Percentiles rank a stretch among this genome's conserved stretches.
Evolutionary conservation across 1,140 invertebrate species (phyloP).

Genomic region (Drosophila kikkawai): DNA sequence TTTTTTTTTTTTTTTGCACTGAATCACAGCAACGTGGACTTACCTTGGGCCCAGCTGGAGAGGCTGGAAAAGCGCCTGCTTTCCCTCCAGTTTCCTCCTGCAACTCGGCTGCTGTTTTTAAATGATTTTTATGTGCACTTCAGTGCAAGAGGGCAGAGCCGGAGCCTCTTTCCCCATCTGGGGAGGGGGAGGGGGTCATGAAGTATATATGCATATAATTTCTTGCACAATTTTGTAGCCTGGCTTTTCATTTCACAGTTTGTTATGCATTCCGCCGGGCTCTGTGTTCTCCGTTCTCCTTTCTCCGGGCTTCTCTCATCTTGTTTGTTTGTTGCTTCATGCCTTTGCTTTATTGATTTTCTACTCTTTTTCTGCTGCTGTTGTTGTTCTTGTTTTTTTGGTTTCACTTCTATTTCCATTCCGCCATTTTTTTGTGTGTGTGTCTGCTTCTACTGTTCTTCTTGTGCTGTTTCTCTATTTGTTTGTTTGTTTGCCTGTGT

Average conservation of each 20-base stretch:
- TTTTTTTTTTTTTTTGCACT: slow-evolving; percentile 28
- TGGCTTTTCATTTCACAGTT: slow-evolving; percentile 58
- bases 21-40: slow-evolving; percentile 57
- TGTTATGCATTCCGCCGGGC: slow-evolving; percentile 49
- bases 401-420: slow-evolving; percentile 56
- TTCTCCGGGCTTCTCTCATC: slow-evolving; percentile 39
- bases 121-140: slow-evolving; percentile 82
- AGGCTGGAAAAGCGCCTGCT: slow-evolving; percentile 27
- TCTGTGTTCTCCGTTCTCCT: slow-evolving; percentile 18
- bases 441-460: slow-evolving; percentile 12
- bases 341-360: slow-evolving; percentile 55
- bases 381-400: slow-evolving; percentile 14
- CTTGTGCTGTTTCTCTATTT: slow-evolving; percentile 40
- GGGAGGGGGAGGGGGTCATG: background rate
- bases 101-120: slow-evolving; percentile 67
- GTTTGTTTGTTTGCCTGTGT: slow-evolving; percentile 73
- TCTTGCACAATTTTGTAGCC: slow-evolving; percentile 56
- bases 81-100: slow-evolving; percentile 18
- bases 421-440: slow-evolving; percentile 37
- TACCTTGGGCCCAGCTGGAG: slow-evolving; percentile 63
- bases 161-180: background rate
- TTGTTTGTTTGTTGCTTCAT: slow-evolving; percentile 62
- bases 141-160: slow-evolving; percentile 43
- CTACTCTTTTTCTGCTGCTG: slow-evolving; percentile 11
- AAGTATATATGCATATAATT: slow-evolving; percentile 70